phyloP scores from a whole-genome alignment of 2,888 invertebrate genomes.

The Exephanes ischioxanthus region DNA sequence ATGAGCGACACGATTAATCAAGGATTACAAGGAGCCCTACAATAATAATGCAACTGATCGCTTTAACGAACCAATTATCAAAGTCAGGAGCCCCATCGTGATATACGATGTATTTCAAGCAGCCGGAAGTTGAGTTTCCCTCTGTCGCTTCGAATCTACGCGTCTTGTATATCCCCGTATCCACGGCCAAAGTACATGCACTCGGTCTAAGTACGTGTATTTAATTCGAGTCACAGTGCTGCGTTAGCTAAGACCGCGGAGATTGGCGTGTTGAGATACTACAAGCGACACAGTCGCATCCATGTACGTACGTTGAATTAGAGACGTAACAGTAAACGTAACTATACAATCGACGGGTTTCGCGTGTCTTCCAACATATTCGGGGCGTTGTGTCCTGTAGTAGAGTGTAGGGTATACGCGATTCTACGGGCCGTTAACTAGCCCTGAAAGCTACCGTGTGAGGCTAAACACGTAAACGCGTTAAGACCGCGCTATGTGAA shows the following conservation, averaged over 20 bases:
- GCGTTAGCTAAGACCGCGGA: constrained; percentile 15
- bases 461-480: constrained; percentile 42
- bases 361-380: constrained; percentile 28
- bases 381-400: constrained; percentile 7
- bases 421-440: constrained; percentile 47
- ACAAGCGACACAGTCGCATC: neutral
- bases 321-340: neutral
- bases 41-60: constrained; percentile 25
- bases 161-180: neutral
- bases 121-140: constrained; percentile 16
- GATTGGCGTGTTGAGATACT: neutral
- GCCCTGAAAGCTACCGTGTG: constrained; percentile 43
- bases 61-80: constrained; percentile 56
- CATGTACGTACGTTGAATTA: constrained; percentile 35
- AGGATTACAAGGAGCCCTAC: constrained; percentile 35
- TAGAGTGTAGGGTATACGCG: constrained; percentile 17
- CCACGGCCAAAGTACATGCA: neutral
- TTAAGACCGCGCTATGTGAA: constrained; percentile 54
- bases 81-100: constrained; percentile 44
- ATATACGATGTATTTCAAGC: constrained; percentile 23
- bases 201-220: constrained; percentile 6
- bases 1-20: constrained; percentile 49
- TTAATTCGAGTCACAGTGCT: constrained; percentile 33
- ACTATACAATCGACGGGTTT: constrained; percentile 25
- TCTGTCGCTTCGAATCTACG: neutral